These are phyloP conservation scores for Arrhamphus sclerolepis DNA, from an alignment of 2,797 vertebrate species.

Conservation along the genomic window DNA sequence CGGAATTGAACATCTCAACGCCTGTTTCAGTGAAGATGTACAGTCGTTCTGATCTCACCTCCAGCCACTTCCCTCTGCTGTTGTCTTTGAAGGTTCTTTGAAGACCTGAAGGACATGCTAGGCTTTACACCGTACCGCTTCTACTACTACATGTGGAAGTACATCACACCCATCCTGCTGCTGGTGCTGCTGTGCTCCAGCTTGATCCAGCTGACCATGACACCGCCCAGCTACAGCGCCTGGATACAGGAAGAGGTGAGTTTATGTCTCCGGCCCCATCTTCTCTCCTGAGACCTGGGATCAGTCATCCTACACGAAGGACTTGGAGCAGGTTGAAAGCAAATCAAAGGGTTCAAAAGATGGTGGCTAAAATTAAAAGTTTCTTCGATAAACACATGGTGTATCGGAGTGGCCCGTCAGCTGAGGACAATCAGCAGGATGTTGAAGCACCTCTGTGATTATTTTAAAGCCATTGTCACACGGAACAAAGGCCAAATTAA, in stretches of 20 bases:
- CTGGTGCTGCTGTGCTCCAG: conserved; percentile 86
- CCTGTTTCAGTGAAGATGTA: too few species aligned
- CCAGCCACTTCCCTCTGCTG: conserved; percentile 1
- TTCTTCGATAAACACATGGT: conserved; percentile 38
- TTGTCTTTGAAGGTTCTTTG: conserved; percentile 86
- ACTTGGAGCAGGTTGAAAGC: conserved; percentile 48
- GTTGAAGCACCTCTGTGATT: conserved; percentile 5
- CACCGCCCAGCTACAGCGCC: conserved; percentile 91
- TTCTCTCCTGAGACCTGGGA: conserved; percentile 9
- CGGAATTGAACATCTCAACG: background rate
- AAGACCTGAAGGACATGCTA: conserved; percentile 97
- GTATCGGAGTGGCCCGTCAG: conserved; percentile 24
- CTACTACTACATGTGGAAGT: conserved; percentile 99
- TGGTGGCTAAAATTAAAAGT: conserved; percentile 9
- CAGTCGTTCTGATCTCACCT: conserved; percentile 21
- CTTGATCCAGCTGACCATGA: conserved; percentile 89
- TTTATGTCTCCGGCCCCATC: conserved; percentile 19
- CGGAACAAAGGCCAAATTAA: conserved; percentile 18
- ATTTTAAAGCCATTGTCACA: conserved; percentile 14
- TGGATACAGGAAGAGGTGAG: conserved; percentile 94
- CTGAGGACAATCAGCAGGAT: conserved; percentile 57
- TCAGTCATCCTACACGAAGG: conserved; percentile 25
- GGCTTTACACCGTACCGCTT: conserved; percentile 91
- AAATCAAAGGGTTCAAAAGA: conserved; percentile 38
- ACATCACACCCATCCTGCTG: conserved; percentile 90